phyloP scores from a whole-genome alignment of 2,797 vertebrate genomes.

The Periophthalmus magnuspinnatus region DNA sequence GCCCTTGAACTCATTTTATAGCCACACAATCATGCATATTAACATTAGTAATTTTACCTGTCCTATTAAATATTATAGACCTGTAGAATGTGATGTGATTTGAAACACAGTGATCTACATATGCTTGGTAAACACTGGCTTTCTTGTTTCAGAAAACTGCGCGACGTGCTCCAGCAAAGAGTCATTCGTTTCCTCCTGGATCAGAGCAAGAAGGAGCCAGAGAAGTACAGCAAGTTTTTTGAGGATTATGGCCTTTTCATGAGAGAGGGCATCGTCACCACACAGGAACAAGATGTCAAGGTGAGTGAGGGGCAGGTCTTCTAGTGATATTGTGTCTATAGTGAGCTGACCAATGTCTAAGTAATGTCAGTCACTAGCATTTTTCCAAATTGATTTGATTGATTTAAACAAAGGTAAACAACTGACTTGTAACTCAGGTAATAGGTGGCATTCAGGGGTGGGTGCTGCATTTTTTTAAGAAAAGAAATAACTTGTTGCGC shows the following conservation, averaged over 20 bases:
- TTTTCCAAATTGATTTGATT: too few species aligned
- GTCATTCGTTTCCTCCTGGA: slow-evolving; percentile 93
- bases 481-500: too few species aligned
- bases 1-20: too few species aligned
- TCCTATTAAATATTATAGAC: background rate
- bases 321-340: too few species aligned
- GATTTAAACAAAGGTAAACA: too few species aligned
- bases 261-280: slow-evolving; percentile 93
- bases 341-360: too few species aligned
- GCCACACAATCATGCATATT: too few species aligned
- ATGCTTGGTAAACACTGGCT: background rate
- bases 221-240: slow-evolving; percentile 92
- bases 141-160: slow-evolving; percentile 83
- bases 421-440: too few species aligned
- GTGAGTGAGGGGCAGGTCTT: slow-evolving; percentile 57
- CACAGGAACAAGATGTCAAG: slow-evolving; percentile 90
- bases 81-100: too few species aligned
- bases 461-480: too few species aligned
- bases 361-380: too few species aligned
- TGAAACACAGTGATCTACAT: background rate
- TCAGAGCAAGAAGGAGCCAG: slow-evolving; percentile 92
- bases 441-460: too few species aligned
- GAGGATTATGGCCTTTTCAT: slow-evolving; percentile 95
- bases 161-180: slow-evolving; percentile 89
- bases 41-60: background rate